Evolutionary conservation across 92 coral and sea anemone genomes (phyloP).

Genomic region (Palythoa grandis): DNA sequence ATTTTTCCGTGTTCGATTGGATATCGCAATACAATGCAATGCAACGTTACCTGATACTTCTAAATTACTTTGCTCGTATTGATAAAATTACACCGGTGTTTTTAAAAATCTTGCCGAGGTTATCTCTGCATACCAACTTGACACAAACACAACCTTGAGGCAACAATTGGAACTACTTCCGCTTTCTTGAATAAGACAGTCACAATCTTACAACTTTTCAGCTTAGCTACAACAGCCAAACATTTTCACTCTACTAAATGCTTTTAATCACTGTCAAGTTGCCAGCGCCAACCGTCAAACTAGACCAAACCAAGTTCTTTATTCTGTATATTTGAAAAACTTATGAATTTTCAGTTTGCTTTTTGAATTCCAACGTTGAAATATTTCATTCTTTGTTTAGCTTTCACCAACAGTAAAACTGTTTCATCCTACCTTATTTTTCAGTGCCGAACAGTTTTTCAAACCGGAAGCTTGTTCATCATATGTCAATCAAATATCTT

Average conservation of each 20-base stretch:
- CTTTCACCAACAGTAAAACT: not conserved
- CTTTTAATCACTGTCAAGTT: not conserved
- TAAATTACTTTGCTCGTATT: too few species aligned
- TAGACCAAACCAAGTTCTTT: not conserved
- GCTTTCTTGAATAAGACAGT: too few species aligned
- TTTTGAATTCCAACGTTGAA: not conserved
- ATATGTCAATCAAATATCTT: constrained; percentile 25
- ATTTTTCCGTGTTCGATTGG: too few species aligned
- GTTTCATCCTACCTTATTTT: not conserved
- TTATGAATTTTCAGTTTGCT: not conserved
- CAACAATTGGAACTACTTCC: too few species aligned
- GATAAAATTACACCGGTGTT: too few species aligned
- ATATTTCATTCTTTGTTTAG: not conserved
- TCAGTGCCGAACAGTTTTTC: not conserved
- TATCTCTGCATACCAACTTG: too few species aligned
- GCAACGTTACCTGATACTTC: too few species aligned
- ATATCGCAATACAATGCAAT: too few species aligned
- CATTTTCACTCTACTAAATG: not conserved
- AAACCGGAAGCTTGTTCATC: constrained; percentile 37
- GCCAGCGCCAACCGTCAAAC: not conserved
- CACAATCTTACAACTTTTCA: too few species aligned
- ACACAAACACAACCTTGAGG: too few species aligned
- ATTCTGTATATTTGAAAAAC: not conserved
- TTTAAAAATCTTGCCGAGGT: too few species aligned
- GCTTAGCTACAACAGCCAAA: not conserved